A percentile compares a stretch with the other conserved stretches of the same genome.
Evolutionary conservation across 1,140 invertebrate genomes (phyloP).

Genomic region (Radopholus similis): DNA sequence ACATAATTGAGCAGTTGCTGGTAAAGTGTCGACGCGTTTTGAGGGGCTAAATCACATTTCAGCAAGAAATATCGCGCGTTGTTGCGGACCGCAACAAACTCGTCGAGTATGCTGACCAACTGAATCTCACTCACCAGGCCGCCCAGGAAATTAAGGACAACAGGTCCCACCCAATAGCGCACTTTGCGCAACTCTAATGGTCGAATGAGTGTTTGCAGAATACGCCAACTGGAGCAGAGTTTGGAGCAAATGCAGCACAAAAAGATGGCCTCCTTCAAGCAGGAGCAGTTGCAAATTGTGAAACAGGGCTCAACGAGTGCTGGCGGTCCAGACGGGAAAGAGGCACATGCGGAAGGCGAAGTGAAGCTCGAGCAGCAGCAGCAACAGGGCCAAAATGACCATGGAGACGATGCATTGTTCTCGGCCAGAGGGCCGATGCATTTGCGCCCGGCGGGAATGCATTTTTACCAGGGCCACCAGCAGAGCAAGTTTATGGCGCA

Average conservation of each 20-base stretch:
- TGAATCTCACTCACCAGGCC: constrained; percentile 30
- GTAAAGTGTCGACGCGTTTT: constrained; percentile 7
- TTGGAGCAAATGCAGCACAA: constrained; percentile 29
- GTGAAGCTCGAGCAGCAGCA: background rate
- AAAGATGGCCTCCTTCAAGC: constrained; percentile 17
- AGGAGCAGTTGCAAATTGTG: constrained; percentile 17
- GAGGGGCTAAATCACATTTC: background rate
- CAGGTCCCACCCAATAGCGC: background rate
- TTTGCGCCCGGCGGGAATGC: background rate
- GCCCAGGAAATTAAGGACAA: constrained; percentile 41
- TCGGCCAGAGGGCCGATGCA: background rate
- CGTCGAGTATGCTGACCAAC: constrained; percentile 31
- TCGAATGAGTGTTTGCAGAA: constrained; percentile 22
- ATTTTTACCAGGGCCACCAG: no score
- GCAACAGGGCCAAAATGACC: background rate
- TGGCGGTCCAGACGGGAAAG: background rate
- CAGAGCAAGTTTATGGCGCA: no score
- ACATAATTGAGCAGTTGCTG: constrained; percentile 30
- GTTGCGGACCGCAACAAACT: constrained; percentile 24
- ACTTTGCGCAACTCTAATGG: background rate
- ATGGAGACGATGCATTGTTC: background rate
- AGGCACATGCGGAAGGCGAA: background rate
- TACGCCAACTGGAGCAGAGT: constrained; percentile 34
- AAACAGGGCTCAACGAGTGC: constrained; percentile 18
- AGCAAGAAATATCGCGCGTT: constrained; percentile 38